Base-by-base conservation (phyloP, 2,797 vertebrate genomes). In the Tiaroga cobitis region DNA sequence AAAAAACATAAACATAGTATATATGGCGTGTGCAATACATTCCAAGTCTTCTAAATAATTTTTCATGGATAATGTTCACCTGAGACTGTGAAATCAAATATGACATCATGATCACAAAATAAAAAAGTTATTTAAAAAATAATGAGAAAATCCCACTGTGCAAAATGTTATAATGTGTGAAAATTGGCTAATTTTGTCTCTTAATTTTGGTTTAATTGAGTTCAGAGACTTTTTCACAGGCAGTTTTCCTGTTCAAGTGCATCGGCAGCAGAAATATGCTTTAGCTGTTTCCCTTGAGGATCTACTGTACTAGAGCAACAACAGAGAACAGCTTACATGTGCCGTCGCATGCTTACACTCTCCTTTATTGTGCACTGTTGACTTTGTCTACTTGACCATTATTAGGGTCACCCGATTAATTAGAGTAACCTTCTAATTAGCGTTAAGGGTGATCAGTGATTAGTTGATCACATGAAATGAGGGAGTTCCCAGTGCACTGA, bases 361-460 rank as follows among this genome's bases (percentile, higher is more conserved):
- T 84, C 49, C 49, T 69, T 18, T 59, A 69, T 56, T 41, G 73
- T 77, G 11, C 15, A 11, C 63, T 41, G 46, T 78, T 84, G 49
- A 84, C 75, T 59, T 59, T 5, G 8, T 18, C 49, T 43, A 68
- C 37, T 59, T 39, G 21, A 79, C 75, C 59, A 3, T 84, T 79
- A 84, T 84, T 78, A 69, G 75, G 83, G 83, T 84, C 65, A 78
- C 11, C 19, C 46, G 49, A n/a, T 41, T 77, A 83, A 67, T 83
- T 68, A 67, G 32, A 76, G 61, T 83, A 19, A 15, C 18, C 72
- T 54, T 16, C 61, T 77, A 68, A 84, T 78, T 84, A 84, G 49
- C n/a, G 49, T 77, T 41, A 41, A 69, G 46, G 24, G 34, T 56
- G 4, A 77, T 56, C 82, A 56, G 82, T 34, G 26, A 26, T 68